phyloP scores from a whole-genome alignment of 2,797 vertebrate genomes.

The Ambastaia sidthimunki region DNA sequence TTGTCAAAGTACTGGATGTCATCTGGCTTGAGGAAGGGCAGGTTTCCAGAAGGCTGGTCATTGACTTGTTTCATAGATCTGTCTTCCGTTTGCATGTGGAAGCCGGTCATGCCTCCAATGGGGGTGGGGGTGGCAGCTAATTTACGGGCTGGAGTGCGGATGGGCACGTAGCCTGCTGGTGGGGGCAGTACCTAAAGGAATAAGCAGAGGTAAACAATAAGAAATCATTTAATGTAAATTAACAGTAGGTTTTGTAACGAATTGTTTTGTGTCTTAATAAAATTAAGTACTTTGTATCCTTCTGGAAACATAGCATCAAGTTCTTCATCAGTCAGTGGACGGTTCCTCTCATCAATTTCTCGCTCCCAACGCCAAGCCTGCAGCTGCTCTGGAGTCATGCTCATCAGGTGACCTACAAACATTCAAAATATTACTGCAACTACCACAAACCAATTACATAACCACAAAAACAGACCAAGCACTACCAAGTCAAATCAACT shows the following conservation, averaged over 20 bases:
- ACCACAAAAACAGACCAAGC: neutral
- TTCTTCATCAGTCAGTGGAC: slow-evolving; percentile 96
- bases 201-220: neutral
- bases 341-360: slow-evolving; percentile 97
- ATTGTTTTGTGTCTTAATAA: neutral
- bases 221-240: neutral
- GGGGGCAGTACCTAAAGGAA: slow-evolving; percentile 89
- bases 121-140: slow-evolving; percentile 96
- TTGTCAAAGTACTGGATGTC: slow-evolving; percentile 99
- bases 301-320: slow-evolving; percentile 99
- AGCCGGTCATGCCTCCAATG: slow-evolving; percentile 96
- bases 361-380: slow-evolving; percentile 99
- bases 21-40: slow-evolving; percentile 97
- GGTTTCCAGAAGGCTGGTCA: slow-evolving; percentile 97
- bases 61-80: slow-evolving; percentile 95
- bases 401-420: slow-evolving; percentile 93
- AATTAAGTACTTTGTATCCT: slow-evolving; percentile 89
- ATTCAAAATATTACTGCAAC: neutral
- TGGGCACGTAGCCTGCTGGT: slow-evolving; percentile 96
- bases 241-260: neutral
- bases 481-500: neutral
- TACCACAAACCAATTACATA: neutral
- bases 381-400: slow-evolving; percentile 98
- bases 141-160: slow-evolving; percentile 96
- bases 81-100: slow-evolving; percentile 98